Evolutionary conservation across 2,888 invertebrate genomes (phyloP).

Genomic region (Quadroppia sp.): DNA sequence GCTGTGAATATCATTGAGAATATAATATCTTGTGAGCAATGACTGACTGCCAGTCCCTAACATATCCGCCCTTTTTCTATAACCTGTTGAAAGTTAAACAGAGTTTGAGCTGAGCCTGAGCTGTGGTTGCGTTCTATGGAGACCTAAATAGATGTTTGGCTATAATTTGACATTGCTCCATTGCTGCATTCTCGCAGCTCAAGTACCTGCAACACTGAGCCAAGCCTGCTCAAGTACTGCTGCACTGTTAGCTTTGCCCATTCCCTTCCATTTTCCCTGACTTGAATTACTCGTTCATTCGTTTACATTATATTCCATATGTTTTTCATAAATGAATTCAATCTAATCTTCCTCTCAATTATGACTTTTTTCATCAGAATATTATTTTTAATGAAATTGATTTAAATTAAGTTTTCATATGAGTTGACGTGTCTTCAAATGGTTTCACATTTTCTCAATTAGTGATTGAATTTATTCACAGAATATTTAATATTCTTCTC

Average conservation of each 20-base stretch:
- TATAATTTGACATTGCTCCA: constrained; percentile 24
- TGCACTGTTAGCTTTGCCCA: not conserved
- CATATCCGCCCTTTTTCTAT: constrained; percentile 20
- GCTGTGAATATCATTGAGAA: constrained; percentile 6
- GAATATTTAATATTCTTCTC: not conserved
- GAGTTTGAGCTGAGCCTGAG: constrained; percentile 10
- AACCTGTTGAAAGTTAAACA: constrained; percentile 5
- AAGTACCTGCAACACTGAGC: not conserved
- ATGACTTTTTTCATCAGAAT: not conserved
- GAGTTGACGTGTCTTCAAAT: constrained; percentile 19
- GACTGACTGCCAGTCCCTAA: not conserved
- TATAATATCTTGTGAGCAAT: not conserved
- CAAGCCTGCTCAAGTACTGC: not conserved
- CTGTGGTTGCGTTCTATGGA: not conserved
- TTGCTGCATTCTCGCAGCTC: not conserved
- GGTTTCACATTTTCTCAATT: not conserved
- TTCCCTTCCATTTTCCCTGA: not conserved
- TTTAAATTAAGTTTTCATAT: not conserved
- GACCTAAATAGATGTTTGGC: constrained; percentile 22
- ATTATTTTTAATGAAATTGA: not conserved
- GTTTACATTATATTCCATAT: not conserved
- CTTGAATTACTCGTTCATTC: constrained; percentile 16
- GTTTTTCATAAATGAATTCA: constrained; percentile 1
- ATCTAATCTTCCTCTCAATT: constrained; percentile 4
- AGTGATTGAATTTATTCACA: not conserved